Evolutionary conservation across 2,888 invertebrate species (phyloP), one percentile per base, ranked within the genome.

Genomic region (Blastobasis lacticolella): DNA sequence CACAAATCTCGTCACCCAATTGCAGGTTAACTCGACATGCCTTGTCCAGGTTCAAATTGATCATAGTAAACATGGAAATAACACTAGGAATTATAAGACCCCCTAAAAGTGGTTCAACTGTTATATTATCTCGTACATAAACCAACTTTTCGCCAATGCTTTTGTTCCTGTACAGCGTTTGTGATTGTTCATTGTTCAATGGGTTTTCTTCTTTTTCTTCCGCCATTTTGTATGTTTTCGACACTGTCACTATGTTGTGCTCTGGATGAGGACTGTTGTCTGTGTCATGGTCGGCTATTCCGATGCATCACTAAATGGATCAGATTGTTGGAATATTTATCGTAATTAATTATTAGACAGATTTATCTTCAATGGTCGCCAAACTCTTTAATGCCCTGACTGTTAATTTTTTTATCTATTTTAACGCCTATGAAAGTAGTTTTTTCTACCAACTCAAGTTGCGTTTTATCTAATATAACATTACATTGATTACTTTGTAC

Each of bases 41-140:
- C 64, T 87, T 87, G 52, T 87, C 87, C 57, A 87, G 66, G 65
- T 87, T 87, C 5, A 87, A 73, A 67, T 87, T 87, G n/a, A 69
- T 64, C 87, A 87, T 94, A 10, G 94, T 94, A 62, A 95, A 82
- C 52, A 92, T 91, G 3, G 94, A 93, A 52, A 91, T 80, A 0
- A 91, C 87, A 71, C 91, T 91, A 10, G 92, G 92, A 73, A 92
- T 90, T 9, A 94, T 93, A 66, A 93, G 91, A 46, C 92, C 92
- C 0, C 92, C 93, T 37, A 94, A 72, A 82, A 93, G 88, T 0
- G 93, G 94, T 69, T 94, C 94, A 2, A 94, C 93, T 0, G 93
- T 93, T 54, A 93, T 92, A 67, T 93, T 92, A 4, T 76, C 72
- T 61, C 59, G 77, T 9, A 86, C 70, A 47, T 79, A 69, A 9